Evolutionary conservation across 1,140 invertebrate genomes (phyloP).

Genomic region (Ceratina calcarata): DNA sequence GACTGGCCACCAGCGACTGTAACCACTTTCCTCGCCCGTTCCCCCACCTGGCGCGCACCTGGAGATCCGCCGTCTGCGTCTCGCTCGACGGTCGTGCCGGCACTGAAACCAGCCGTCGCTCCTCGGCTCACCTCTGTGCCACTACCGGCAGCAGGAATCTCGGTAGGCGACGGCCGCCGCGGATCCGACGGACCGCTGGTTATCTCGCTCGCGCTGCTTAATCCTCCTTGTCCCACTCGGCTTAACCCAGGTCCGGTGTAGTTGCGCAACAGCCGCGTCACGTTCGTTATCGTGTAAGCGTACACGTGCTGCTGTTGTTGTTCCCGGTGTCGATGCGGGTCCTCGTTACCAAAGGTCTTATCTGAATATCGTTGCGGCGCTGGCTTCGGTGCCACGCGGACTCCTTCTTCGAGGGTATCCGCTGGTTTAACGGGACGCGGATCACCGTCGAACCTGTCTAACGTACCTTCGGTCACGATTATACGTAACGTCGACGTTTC

Average conservation of each 20-base stretch:
- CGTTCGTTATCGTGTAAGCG: conserved; percentile 78
- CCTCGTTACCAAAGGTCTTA: background rate
- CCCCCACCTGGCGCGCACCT: conserved; percentile 52
- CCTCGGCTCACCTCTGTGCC: conserved; percentile 72
- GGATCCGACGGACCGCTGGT: conserved; percentile 56
- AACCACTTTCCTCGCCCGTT: conserved; percentile 58
- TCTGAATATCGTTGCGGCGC: conserved; percentile 5
- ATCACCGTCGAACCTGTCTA: conserved; percentile 36
- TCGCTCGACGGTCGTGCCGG: conserved; percentile 76
- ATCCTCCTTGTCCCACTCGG: conserved; percentile 51
- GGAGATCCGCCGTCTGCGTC: conserved; percentile 60
- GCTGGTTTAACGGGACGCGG: conserved; percentile 54
- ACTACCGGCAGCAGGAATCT: conserved; percentile 68
- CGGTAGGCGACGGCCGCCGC: conserved; percentile 66
- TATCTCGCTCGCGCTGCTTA: background rate
- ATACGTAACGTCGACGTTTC: conserved; percentile 42
- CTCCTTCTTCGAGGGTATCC: conserved; percentile 48
- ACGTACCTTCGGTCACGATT: conserved; percentile 39
- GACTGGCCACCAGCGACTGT: conserved; percentile 34
- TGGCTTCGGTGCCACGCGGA: conserved; percentile 34
- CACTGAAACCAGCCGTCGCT: conserved; percentile 75
- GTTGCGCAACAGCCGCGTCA: conserved; percentile 78
- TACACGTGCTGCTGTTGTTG: conserved; percentile 72
- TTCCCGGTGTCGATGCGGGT: conserved; percentile 11
- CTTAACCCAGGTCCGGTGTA: conserved; percentile 77